phyloP scores from a whole-genome alignment of 2,888 invertebrate species.

The Synergus gifuensis region DNA sequence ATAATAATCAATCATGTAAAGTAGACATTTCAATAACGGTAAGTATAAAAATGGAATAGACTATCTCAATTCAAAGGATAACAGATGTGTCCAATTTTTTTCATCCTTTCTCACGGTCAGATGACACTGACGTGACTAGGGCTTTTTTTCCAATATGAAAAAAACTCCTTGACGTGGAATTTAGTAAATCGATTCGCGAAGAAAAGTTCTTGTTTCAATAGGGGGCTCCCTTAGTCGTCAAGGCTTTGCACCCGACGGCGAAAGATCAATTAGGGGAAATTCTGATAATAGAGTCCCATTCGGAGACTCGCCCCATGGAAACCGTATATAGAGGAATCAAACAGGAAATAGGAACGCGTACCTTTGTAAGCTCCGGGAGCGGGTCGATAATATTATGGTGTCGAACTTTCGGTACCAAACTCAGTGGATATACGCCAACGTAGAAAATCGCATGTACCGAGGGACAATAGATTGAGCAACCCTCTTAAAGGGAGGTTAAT shows the following conservation, averaged over 20 bases:
- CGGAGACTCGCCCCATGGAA: constrained; percentile 49
- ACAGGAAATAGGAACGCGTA: constrained; percentile 66
- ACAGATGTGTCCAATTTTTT: constrained; percentile 1
- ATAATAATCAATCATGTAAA: constrained; percentile 7
- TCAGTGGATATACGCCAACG: constrained; percentile 41
- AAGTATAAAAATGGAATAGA: not conserved
- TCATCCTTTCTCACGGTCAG: not conserved
- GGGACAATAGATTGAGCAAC: constrained; percentile 64
- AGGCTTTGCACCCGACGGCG: constrained; percentile 48
- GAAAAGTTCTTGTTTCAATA: constrained; percentile 40
- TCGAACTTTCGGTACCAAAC: constrained; percentile 41
- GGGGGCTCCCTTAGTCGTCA: constrained; percentile 35
- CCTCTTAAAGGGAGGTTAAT: constrained; percentile 70
- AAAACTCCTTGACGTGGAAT: constrained; percentile 27
- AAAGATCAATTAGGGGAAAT: constrained; percentile 72
- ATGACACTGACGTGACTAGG: not conserved
- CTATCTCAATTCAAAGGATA: not conserved
- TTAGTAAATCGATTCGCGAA: constrained; percentile 41
- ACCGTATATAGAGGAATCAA: constrained; percentile 57
- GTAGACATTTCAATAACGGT: constrained; percentile 1
- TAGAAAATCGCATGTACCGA: constrained; percentile 62
- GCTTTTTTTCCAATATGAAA: not conserved
- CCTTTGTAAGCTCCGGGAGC: constrained; percentile 46
- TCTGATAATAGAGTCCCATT: constrained; percentile 67
- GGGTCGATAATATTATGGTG: constrained; percentile 55